Percentiles rank a stretch among this genome's conserved stretches.
Evolutionary conservation across 2,888 invertebrate species (phyloP).

Genomic region (Hydriomena furcata): DNA sequence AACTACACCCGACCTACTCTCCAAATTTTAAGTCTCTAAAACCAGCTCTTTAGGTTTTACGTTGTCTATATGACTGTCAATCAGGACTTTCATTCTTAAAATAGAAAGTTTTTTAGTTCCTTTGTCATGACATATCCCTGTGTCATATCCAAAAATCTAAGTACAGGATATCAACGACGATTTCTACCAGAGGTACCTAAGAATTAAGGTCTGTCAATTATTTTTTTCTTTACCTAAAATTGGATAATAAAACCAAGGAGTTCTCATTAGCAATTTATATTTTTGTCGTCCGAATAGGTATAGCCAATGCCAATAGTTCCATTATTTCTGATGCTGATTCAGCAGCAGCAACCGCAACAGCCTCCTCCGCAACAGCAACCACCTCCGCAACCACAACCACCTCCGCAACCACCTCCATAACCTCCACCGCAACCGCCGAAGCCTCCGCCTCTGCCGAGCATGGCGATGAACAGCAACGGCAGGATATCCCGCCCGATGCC

Average conservation of each 20-base stretch:
- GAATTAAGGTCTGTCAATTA: no score
- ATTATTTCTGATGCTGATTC: not conserved
- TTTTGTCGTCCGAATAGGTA: not conserved
- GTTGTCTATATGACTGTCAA: no score
- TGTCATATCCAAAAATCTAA: no score
- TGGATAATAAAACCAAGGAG: not conserved
- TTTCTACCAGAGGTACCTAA: no score
- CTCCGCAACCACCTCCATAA: constrained; percentile 34
- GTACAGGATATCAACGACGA: no score
- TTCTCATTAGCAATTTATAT: constrained; percentile 7
- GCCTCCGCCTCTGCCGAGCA: constrained; percentile 28
- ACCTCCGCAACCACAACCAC: constrained; percentile 33
- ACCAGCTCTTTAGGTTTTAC: no score
- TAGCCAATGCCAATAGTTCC: not conserved
- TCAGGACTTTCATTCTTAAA: no score
- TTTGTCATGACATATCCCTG: no score
- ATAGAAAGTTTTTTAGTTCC: no score
- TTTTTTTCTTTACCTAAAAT: no score
- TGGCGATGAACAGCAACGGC: constrained; percentile 29
- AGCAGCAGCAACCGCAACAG: constrained; percentile 31
- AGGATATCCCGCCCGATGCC: constrained; percentile 24
- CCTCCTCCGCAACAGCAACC: constrained; percentile 37
- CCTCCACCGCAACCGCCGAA: constrained; percentile 24
- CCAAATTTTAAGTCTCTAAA: no score
- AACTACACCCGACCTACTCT: no score